These are phyloP conservation scores for Caenorhabditis imperialis DNA, from an alignment of 2,888 invertebrate genomes.

Conservation along the genomic window DNA sequence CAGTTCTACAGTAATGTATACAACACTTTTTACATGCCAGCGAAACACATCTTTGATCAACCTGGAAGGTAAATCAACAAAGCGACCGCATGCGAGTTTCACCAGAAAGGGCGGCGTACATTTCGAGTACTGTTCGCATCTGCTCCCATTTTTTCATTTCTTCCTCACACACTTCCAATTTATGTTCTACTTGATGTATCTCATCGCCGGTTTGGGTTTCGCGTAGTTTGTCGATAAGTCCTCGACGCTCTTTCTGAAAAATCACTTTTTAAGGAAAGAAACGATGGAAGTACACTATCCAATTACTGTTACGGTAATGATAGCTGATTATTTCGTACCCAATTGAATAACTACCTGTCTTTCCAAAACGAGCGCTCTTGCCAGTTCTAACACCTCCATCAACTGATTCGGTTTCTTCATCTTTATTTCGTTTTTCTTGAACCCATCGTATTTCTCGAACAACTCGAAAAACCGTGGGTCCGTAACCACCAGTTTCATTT, in stretches of 20 bases:
- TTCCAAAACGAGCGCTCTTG: slow-evolving; percentile 84
- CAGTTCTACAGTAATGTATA: no score
- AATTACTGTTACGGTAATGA: no score
- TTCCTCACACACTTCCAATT: slow-evolving; percentile 84
- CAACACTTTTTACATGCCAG: no score
- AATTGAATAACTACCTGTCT: slow-evolving; percentile 58
- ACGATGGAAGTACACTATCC: no score
- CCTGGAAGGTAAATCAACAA: no score
- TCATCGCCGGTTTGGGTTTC: slow-evolving; percentile 6
- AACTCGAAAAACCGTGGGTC: slow-evolving; percentile 87
- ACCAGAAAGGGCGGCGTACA: no score
- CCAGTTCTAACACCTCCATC: slow-evolving; percentile 96
- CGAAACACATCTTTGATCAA: no score
- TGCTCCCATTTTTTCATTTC: slow-evolving; percentile 88
- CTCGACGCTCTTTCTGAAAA: slow-evolving; percentile 58
- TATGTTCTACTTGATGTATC: slow-evolving; percentile 57
- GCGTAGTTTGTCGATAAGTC: slow-evolving; percentile 51
- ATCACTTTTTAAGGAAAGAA: not conserved
- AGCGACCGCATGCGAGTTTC: no score
- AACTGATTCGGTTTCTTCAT: slow-evolving; percentile 96
- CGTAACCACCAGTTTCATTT: slow-evolving; percentile 88
- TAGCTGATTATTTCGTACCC: no score
- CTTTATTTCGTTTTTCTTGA: slow-evolving; percentile 95
- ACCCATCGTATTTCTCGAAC: slow-evolving; percentile 96
- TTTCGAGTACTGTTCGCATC: slow-evolving; percentile 97